phyloP scores from a whole-genome alignment of 2,888 invertebrate genomes.

The Chrysolina haemoptera region DNA sequence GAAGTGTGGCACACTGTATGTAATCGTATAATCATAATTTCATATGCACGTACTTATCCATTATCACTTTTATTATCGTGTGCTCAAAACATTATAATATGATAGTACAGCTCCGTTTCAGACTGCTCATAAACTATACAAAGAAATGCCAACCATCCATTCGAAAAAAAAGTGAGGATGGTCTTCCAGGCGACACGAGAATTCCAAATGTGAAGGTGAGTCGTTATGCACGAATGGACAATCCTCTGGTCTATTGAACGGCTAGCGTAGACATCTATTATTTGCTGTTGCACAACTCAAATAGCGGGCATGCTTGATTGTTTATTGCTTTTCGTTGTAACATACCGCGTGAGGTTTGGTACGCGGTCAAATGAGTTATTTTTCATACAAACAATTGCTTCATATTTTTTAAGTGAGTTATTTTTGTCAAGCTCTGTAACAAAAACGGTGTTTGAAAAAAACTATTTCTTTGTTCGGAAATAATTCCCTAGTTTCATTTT shows the following conservation, averaged over 20 bases:
- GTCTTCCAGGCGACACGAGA: neutral
- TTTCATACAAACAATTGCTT: too few relatives aligned
- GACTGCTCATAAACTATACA: neutral
- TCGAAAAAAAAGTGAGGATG: slow-evolving; percentile 19
- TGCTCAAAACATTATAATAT: neutral
- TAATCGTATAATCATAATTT: too few relatives aligned
- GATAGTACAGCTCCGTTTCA: neutral
- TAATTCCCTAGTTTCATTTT: too few relatives aligned
- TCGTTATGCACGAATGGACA: slow-evolving; percentile 29
- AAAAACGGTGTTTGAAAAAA: too few relatives aligned
- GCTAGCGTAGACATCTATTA: neutral
- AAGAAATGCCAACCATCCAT: neutral
- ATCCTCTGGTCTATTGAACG: slow-evolving; percentile 12
- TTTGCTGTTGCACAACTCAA: neutral
- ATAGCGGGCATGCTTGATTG: neutral
- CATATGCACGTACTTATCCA: neutral
- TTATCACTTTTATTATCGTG: neutral
- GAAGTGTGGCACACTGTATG: too few relatives aligned
- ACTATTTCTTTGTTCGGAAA: too few relatives aligned
- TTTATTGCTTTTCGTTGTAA: slow-evolving; percentile 2
- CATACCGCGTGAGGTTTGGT: neutral
- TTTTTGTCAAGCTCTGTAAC: too few relatives aligned
- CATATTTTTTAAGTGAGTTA: too few relatives aligned
- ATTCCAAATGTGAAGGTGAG: slow-evolving; percentile 31
- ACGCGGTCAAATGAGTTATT: too few relatives aligned